Evolutionary conservation across 1,140 invertebrate genomes (phyloP).

Genomic region (Tetragnatha versicolor): DNA sequence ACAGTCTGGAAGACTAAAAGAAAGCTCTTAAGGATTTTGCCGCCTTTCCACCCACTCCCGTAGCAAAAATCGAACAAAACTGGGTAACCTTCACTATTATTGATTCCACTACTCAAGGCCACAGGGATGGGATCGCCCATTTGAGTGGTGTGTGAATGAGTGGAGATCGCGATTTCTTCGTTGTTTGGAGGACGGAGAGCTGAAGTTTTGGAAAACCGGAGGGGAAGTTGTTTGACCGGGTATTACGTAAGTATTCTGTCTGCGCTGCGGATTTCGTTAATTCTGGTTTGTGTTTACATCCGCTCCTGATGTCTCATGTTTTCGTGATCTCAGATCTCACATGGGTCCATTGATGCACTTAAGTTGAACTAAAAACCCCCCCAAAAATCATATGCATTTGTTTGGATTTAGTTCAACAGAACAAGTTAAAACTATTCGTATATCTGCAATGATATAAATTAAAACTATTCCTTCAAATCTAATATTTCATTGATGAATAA

Average conservation of each 20-base stretch:
- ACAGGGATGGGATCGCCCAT: neutral
- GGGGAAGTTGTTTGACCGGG: neutral
- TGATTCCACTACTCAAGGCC: slow-evolving; percentile 28
- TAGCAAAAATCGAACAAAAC: neutral
- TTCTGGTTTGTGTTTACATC: neutral
- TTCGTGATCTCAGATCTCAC: no score
- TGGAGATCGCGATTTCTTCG: neutral
- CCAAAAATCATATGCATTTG: no score
- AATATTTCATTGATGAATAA: no score
- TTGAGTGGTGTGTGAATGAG: neutral
- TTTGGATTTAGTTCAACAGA: no score
- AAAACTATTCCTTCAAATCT: no score
- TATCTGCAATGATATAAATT: no score
- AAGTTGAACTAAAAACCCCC: no score
- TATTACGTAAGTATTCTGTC: neutral
- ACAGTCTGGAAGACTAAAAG: neutral
- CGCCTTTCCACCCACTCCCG: neutral
- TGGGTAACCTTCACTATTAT: slow-evolving; percentile 23
- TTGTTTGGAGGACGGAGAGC: neutral
- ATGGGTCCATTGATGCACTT: no score
- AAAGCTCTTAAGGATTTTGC: neutral
- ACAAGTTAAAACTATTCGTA: no score
- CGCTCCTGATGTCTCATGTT: neutral
- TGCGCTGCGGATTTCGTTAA: neutral
- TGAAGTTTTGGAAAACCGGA: neutral